Evolutionary conservation across 2,797 vertebrate genomes (phyloP).

Genomic region (Micropoecilia bifurca): DNA sequence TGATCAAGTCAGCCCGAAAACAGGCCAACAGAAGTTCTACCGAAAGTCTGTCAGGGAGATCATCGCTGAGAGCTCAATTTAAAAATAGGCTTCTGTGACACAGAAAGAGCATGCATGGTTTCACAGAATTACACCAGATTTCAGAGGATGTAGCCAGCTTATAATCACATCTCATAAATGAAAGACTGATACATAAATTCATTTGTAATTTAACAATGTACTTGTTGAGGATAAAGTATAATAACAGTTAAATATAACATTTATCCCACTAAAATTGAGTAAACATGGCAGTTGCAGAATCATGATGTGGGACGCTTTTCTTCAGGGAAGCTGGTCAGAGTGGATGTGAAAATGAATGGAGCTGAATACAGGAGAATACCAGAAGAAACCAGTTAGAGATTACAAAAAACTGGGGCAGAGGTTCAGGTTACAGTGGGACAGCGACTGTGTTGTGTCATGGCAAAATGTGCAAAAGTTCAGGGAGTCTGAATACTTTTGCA

Average conservation of each 20-base stretch:
- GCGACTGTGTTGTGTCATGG: not conserved
- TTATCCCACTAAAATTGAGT: not conserved
- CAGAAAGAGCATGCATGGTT: constrained; percentile 34
- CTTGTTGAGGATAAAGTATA: not conserved
- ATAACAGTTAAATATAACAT: not conserved
- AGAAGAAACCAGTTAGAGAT: not conserved
- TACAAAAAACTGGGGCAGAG: not conserved
- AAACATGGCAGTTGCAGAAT: not conserved
- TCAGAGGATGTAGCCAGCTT: constrained; percentile 13
- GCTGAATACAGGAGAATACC: not conserved
- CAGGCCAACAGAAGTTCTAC: constrained; percentile 38
- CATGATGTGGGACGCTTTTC: not conserved
- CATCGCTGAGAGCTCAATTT: constrained; percentile 39
- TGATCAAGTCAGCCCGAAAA: constrained; percentile 41
- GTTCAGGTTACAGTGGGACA: not conserved
- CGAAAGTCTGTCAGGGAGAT: constrained; percentile 31
- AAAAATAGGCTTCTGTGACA: constrained; percentile 58
- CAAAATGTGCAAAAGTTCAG: not conserved
- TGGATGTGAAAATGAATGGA: not conserved
- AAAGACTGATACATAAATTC: no score
- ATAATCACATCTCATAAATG: not conserved
- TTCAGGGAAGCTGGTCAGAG: not conserved
- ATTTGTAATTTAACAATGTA: not conserved
- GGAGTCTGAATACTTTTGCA: not conserved
- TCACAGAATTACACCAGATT: constrained; percentile 26